Evolutionary conservation across 2,113 vertebrate genomes (phyloP).

Genomic region (Scopus umbretta): DNA sequence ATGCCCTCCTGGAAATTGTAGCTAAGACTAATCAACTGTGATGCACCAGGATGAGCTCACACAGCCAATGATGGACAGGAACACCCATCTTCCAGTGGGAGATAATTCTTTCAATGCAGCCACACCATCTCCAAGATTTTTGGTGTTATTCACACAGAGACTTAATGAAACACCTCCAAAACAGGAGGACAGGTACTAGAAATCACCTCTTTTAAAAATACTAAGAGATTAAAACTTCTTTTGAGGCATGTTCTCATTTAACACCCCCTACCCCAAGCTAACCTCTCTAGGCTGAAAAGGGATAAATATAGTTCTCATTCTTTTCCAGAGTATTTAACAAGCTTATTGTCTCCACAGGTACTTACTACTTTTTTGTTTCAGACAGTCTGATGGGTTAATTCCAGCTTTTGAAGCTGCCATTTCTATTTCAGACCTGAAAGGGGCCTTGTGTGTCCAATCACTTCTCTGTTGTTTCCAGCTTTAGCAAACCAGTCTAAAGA

Average conservation of each 20-base stretch:
- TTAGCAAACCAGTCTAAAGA: background rate
- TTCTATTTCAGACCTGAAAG: background rate
- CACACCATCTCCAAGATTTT: background rate
- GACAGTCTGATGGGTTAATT: background rate
- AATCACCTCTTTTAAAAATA: background rate
- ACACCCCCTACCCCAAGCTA: background rate
- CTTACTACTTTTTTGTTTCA: background rate
- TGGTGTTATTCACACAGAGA: background rate
- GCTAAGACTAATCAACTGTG: rapidly evolving
- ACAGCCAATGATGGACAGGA: background rate
- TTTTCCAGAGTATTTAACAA: background rate
- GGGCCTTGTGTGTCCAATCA: background rate
- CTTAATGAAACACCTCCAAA: background rate
- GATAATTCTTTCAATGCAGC: background rate
- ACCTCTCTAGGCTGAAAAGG: background rate
- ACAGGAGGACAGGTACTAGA: background rate
- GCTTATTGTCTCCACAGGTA: background rate
- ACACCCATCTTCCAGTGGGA: background rate
- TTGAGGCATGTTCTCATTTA: background rate
- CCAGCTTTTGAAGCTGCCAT: background rate
- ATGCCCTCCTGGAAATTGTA: background rate
- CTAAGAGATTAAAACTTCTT: background rate
- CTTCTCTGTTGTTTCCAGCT: background rate
- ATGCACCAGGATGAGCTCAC: background rate
- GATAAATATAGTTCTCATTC: background rate